These are phyloP conservation scores for Notoglanidium macrostoma DNA, from an alignment of 2,797 vertebrate species.

Conservation along the genomic window DNA sequence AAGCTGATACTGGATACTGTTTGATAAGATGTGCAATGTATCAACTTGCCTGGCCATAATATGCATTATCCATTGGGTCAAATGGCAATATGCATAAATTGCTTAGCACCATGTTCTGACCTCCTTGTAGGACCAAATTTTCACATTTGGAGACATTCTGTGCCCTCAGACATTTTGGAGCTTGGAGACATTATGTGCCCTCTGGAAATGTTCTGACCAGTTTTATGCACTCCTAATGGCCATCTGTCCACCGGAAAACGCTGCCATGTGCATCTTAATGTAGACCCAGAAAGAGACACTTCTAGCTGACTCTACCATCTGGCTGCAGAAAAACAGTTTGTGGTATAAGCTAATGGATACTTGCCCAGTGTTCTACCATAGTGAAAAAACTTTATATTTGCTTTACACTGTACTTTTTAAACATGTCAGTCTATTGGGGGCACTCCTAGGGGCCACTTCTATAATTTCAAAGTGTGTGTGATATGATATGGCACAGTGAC, in stretches of 20 bases:
- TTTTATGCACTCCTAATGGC: not conserved
- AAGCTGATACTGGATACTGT: not conserved
- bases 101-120: not conserved
- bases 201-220: not conserved
- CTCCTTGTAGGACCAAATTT: not conserved
- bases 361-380: not conserved
- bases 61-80: not conserved
- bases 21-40: not conserved
- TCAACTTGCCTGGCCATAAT: not conserved
- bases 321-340: not conserved
- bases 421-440: not conserved
- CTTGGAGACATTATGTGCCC: conserved; percentile 1
- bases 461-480: not conserved
- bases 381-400: not conserved
- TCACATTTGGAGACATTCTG: not conserved
- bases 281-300: not conserved
- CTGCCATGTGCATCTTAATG: conserved; percentile 1
- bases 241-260: not conserved
- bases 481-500: not conserved
- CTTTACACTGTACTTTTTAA: not conserved
- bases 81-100: not conserved
- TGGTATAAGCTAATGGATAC: not conserved
- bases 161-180: not conserved
- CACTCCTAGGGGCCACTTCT: not conserved
- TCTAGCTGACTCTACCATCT: not conserved